Percentiles rank a stretch among this genome's conserved stretches.
Evolutionary conservation across 2,113 vertebrate species (phyloP).

Genomic region (Barnardius zonarius): DNA sequence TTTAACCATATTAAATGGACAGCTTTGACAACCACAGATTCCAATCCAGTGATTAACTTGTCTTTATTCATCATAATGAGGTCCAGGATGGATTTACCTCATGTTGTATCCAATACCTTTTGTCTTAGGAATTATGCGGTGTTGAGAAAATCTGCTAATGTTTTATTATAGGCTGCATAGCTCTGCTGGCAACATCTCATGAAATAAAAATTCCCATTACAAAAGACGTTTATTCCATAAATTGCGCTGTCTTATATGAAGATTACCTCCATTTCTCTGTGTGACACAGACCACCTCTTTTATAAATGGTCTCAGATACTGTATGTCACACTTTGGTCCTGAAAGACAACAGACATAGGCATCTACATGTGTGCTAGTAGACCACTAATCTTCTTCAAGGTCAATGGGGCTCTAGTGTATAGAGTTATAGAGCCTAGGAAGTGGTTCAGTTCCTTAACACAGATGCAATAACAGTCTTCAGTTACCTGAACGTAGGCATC

Average conservation of each 20-base stretch:
- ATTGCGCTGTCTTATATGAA: neutral
- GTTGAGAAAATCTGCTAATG: neutral
- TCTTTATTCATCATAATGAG: neutral
- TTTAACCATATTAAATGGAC: neutral
- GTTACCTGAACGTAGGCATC: neutral
- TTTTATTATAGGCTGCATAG: neutral
- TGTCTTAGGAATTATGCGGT: neutral
- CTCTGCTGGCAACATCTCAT: neutral
- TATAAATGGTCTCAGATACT: neutral
- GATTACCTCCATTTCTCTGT: neutral
- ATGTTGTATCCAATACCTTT: neutral
- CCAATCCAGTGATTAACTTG: conserved; percentile 37
- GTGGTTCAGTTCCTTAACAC: neutral
- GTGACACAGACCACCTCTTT: neutral
- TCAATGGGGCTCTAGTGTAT: neutral
- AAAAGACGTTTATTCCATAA: neutral
- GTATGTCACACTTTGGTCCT: neutral
- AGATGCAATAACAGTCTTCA: neutral
- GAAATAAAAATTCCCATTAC: neutral
- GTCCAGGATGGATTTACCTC: neutral
- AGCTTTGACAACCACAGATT: conserved; percentile 28
- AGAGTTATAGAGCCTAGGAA: neutral
- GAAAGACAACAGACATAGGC: neutral
- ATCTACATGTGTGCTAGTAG: neutral
- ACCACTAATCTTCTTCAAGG: neutral